phyloP scores from a whole-genome alignment of 2,888 invertebrate genomes.

The Amphiduros pacificus region DNA sequence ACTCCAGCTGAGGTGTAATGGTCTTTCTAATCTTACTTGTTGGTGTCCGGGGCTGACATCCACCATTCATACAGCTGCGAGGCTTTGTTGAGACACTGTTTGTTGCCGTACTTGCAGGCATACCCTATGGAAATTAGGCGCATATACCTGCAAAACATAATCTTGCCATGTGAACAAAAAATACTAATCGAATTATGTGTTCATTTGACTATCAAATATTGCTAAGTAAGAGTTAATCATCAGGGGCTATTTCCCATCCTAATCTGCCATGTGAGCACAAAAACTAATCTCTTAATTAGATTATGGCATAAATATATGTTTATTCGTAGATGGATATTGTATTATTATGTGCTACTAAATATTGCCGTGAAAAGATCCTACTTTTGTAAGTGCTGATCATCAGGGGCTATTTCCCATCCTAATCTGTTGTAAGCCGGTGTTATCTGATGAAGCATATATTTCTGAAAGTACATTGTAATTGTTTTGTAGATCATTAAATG shows the following conservation, averaged over 20 bases:
- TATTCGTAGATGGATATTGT: no score
- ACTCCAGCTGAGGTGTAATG: no score
- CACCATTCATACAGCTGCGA: conserved; percentile 20
- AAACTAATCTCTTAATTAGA: no score
- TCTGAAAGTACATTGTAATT: conserved; percentile 5
- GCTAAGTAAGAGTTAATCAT: conserved; percentile 19
- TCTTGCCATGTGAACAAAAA: no score
- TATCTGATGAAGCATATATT: conserved; percentile 23
- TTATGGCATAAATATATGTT: no score
- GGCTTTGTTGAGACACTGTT: conserved; percentile 25
- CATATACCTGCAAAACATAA: conserved; percentile 23
- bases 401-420: conserved; percentile 13
- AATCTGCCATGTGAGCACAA: no score
- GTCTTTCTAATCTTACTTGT: no score
- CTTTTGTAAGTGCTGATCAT: conserved; percentile 22
- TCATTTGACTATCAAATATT: no score
- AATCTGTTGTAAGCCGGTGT: conserved; percentile 18
- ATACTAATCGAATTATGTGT: no score
- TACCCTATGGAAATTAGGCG: conserved; percentile 15
- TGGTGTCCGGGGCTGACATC: conserved; percentile 15
- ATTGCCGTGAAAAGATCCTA: no score
- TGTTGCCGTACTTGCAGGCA: conserved; percentile 29
- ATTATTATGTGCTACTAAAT: no score
- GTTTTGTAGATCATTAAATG: no score
- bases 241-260: conserved; percentile 13